Evolutionary conservation across 2,113 vertebrate genomes (phyloP), one percentile per base, ranked within the genome.

Genomic region (Catagonus wagneri): DNA sequence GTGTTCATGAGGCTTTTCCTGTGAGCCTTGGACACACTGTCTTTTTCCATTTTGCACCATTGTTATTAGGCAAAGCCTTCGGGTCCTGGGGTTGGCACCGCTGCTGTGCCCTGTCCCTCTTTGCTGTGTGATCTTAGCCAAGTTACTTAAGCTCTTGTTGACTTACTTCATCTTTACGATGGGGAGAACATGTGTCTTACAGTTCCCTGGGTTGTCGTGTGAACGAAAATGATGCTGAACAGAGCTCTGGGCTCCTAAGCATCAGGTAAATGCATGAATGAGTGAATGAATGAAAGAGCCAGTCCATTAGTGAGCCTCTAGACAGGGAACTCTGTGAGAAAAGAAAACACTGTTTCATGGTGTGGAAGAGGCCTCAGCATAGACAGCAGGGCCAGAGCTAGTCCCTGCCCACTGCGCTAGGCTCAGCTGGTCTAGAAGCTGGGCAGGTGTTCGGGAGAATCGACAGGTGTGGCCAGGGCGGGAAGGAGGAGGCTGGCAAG

Each of bases 181-280:
- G 75, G 9, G 9, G 44, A 79, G 54, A 66, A 34, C 17, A 27
- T 6, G 12, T 44, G 9, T 6, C 68, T 50, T 66, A 23, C n/a
- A 80, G 65, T 65, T 7, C 8, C 1, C 2, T 0, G 2, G 44
- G 20, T 19, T 29, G 4, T 6, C 1, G 8, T 16, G 14, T 15
- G 4, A 2, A 16, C 3, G 4, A 50, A 63, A 56, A n/a, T 17
- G 22, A 52, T 71, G 36, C 34, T 29, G 44, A 3, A 1, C 56
- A 16, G 36, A 72, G 22, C 0, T 2, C 20, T 7, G 15, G 34
- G 54, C 65, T 66, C 50, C 6, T 4, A 27, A n/a, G 54, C 3
- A 22, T 29, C 39, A 50, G 19, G 7, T 71, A 14, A 25, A 6
- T 34, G 19, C 65, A 11, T 25, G 74, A 44, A 3, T 74, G 34